Evolutionary conservation across 1,140 invertebrate genomes (phyloP), one percentile per base, ranked within the genome.

Genomic region (Euwallacea similis): DNA sequence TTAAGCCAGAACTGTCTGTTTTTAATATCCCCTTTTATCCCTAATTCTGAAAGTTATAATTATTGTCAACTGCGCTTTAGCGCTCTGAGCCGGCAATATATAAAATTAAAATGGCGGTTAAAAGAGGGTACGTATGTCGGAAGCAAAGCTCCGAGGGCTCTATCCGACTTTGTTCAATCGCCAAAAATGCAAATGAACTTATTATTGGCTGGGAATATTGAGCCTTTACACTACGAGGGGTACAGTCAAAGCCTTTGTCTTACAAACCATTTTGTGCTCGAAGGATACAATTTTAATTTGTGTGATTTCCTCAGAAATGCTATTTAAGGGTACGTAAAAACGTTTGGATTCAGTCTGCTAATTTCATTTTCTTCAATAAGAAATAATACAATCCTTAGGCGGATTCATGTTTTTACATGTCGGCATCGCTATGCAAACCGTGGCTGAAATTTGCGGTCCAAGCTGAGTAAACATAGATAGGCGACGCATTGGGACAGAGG

Each of bases 381-480:
- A 13, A 50, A 50, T 11, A 50, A 50, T 7, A 50, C 13, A 50
- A 50, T 50, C 46, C 46, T 50, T 50, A 13, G 69, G 16, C 50
- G 46, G 11, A 72, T 66, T 41, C 56, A 21, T 66, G 70, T 72
- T 72, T 72, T 72, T 72, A 72, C 64, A 72, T 72, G 70, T 66
- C 56, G 63, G 70, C 55, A 61, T 72, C 70, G 63, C 53, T 72
- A 66, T 66, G 64, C 70, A 72, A 72, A 63, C 70, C 13, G 42
- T 61, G 21, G 70, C 58, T 50, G 55, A 64, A 72, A 72, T 60
- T 61, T 72, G 64, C 64, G 70, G 70, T 72, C 70, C 70, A 72
- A 67, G 70, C 70, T 72, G 70, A 72, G 64, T 41, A 72, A 72
- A 72, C 70, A 72, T 70, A 79, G 79, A 80, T 80, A 79, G 77